Conservation (phyloP, 1,140 invertebrate genomes). For the Lethrus apterus region DNA sequence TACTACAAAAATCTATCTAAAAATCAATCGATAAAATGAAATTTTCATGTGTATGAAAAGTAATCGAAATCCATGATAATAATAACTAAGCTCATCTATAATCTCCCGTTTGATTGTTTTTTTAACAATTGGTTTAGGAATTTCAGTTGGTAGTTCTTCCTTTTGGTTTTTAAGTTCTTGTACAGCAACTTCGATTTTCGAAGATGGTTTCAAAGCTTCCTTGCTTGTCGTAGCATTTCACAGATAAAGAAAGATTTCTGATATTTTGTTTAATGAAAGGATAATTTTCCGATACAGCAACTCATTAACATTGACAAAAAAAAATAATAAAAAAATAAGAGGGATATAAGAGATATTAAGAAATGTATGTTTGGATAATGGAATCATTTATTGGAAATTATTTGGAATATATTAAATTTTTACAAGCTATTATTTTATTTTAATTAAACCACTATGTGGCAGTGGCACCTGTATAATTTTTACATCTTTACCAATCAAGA, state of each 20-base stretch:
- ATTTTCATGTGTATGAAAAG: conserved; percentile 89
- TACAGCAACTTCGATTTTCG: conserved; percentile 85
- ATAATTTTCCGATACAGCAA: conserved; percentile 1
- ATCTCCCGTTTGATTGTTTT: conserved; percentile 64
- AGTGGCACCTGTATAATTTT: too few species aligned
- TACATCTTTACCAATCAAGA: too few species aligned
- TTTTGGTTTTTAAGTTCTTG: conserved; percentile 73
- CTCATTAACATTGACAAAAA: neutral
- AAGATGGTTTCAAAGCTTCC: conserved; percentile 66
- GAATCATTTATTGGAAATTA: too few species aligned
- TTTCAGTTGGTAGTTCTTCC: conserved; percentile 48
- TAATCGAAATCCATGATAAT: conserved; percentile 95
- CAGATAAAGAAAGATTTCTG: conserved; percentile 27
- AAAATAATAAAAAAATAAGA: too few species aligned
- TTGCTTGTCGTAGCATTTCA: conserved; percentile 42
- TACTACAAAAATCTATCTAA: too few species aligned
- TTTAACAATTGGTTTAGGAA: conserved; percentile 50
- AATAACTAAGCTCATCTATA: conserved; percentile 83
- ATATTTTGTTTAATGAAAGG: neutral
- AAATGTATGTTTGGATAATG: too few species aligned
- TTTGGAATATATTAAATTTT: too few species aligned
- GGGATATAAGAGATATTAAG: too few species aligned
- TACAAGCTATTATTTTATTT: too few species aligned
- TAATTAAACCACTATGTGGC: too few species aligned
- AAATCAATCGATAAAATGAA: too few species aligned